Evolutionary conservation across 2,888 invertebrate genomes (phyloP).

Genomic region (Hartigia nigra): DNA sequence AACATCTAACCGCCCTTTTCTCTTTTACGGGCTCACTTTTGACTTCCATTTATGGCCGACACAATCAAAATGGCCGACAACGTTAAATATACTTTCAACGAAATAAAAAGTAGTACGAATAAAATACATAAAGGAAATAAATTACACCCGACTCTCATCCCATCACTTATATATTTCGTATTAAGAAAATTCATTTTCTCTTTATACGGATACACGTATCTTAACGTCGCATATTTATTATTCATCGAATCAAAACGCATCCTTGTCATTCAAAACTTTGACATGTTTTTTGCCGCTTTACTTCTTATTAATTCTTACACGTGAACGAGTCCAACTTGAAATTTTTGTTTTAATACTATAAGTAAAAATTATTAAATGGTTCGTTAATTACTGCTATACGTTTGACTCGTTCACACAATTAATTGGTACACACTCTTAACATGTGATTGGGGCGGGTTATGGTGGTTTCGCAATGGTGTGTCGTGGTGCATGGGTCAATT

Average conservation of each 20-base stretch:
- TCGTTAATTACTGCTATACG: conserved; percentile 1
- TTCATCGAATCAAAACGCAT: not conserved
- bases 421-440: conserved; percentile 27
- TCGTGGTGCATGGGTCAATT: conserved; percentile 40
- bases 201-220: not conserved
- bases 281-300: not conserved
- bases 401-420: conserved; percentile 27
- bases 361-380: not conserved
- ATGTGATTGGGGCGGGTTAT: conserved; percentile 33
- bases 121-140: not conserved
- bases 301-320: not conserved
- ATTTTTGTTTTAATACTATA: not conserved
- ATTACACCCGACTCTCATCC: not conserved
- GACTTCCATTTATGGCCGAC: not conserved
- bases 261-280: not conserved
- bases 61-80: not conserved
- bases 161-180: not conserved
- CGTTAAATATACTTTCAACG: not conserved
- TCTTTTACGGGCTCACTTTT: not conserved
- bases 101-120: not conserved
- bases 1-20: not conserved
- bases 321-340: not conserved
- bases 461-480: conserved; percentile 31
- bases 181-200: not conserved
- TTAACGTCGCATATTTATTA: not conserved